These are phyloP conservation scores for Episyrphus balteatus DNA, from an alignment of 1,140 invertebrate species.

Conservation along the genomic window DNA sequence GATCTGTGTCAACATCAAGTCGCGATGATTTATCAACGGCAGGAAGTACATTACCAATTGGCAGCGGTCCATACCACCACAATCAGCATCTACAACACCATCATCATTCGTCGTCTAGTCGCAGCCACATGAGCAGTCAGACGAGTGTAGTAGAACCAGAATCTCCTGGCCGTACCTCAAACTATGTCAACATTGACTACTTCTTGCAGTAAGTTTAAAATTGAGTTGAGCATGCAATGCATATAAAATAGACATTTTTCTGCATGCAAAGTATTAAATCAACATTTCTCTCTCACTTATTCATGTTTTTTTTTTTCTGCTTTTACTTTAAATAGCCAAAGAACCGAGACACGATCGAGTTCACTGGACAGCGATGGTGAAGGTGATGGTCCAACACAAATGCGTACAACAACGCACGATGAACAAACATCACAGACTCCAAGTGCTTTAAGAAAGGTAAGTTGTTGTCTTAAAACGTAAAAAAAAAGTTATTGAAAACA, in stretches of 20 bases:
- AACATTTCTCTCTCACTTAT: no score
- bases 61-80: background rate
- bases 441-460: slow-evolving; percentile 30
- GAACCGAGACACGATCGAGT: slow-evolving; percentile 37
- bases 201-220: slow-evolving; percentile 62
- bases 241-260: background rate
- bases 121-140: slow-evolving; percentile 26
- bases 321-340: slow-evolving; percentile 21
- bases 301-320: background rate
- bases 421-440: slow-evolving; percentile 31
- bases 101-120: background rate
- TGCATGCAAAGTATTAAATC: no score
- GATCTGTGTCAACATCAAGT: slow-evolving; percentile 44
- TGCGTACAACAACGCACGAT: slow-evolving; percentile 31
- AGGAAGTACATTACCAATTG: slow-evolving; percentile 45
- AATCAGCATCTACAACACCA: background rate
- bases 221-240: background rate
- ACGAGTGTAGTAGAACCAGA: slow-evolving; percentile 48
- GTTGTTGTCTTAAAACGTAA: background rate
- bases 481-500: background rate
- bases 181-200: slow-evolving; percentile 85
- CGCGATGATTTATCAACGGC: slow-evolving; percentile 49
- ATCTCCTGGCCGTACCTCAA: slow-evolving; percentile 60
- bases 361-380: slow-evolving; percentile 39
- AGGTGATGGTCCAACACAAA: slow-evolving; percentile 28